A percentile compares a stretch with the other conserved stretches of the same genome.
Conservation (phyloP, 2,113 vertebrate genomes). For the Callipepla californica region DNA sequence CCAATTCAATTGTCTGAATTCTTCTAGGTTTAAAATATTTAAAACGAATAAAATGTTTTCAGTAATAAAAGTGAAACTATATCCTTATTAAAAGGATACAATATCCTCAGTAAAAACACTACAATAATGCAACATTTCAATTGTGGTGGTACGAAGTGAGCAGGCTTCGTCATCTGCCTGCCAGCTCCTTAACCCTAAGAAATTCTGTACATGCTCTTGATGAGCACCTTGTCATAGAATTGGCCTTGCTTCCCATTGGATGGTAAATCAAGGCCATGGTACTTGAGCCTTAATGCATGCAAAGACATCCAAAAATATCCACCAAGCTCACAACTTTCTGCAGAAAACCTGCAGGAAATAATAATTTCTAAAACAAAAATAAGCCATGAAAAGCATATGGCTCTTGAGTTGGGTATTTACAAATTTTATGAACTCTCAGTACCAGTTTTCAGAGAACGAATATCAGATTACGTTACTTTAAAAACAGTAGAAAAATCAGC, state of each 20-base stretch:
- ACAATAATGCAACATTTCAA: neutral
- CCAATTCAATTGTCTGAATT: neutral
- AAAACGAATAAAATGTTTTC: slow-evolving; percentile 12
- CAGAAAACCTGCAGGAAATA: neutral
- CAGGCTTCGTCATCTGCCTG: neutral
- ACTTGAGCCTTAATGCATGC: neutral
- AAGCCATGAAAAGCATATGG: neutral
- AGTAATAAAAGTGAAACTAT: slow-evolving; percentile 22
- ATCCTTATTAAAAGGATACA: neutral
- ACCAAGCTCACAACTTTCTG: neutral
- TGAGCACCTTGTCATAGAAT: fast-evolving
- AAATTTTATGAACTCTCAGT: neutral
- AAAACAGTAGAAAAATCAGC: neutral
- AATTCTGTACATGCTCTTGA: fast-evolving
- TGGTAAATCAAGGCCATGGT: neutral
- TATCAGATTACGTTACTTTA: neutral
- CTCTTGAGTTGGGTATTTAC: neutral
- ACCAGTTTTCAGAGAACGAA: neutral
- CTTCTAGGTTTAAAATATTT: neutral
- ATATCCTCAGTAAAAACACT: neutral
- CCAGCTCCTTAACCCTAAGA: neutral
- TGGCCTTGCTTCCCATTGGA: neutral
- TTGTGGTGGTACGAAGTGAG: neutral
- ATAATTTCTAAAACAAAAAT: neutral
- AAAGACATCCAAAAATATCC: neutral